These are phyloP conservation scores for Epistrophella euchroma DNA, from an alignment of 2,888 invertebrate species.

Conservation along the genomic window DNA sequence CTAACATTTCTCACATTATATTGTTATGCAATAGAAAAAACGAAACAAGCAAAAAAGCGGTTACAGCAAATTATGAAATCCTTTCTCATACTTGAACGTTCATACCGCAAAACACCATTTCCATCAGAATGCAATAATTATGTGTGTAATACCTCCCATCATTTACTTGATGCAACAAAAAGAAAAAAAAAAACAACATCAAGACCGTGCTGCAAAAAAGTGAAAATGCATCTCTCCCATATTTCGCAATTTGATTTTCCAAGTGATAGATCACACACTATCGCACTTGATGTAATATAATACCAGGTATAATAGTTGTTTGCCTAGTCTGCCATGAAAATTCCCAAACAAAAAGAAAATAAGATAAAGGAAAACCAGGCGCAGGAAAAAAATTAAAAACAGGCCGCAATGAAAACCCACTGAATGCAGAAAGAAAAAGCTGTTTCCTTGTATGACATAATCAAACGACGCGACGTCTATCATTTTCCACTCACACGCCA, in stretches of 20 bases:
- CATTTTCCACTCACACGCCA: slow-evolving; percentile 65
- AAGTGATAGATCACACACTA: slow-evolving; percentile 68
- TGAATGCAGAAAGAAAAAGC: slow-evolving; percentile 66
- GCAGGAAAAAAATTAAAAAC: slow-evolving; percentile 35
- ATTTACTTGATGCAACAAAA: slow-evolving; percentile 43
- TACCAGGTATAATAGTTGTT: slow-evolving; percentile 32
- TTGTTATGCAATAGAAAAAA: slow-evolving; percentile 43
- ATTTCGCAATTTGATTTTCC: slow-evolving; percentile 62
- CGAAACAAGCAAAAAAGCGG: slow-evolving; percentile 39
- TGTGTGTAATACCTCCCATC: slow-evolving; percentile 63
- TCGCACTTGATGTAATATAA: slow-evolving; percentile 60
- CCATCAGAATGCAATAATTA: slow-evolving; percentile 52
- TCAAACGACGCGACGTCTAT: slow-evolving; percentile 65
- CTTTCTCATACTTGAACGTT: slow-evolving; percentile 51
- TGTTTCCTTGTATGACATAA: slow-evolving; percentile 82
- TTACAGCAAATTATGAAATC: slow-evolving; percentile 59
- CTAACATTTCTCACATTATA: slow-evolving; percentile 27
- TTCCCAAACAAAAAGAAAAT: slow-evolving; percentile 44
- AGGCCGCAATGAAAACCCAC: slow-evolving; percentile 62
- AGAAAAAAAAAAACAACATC: slow-evolving; percentile 12
- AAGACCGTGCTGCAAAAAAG: slow-evolving; percentile 38
- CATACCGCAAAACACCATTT: slow-evolving; percentile 38
- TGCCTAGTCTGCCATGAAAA: slow-evolving; percentile 50
- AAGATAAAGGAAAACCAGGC: slow-evolving; percentile 9
- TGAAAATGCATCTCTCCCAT: slow-evolving; percentile 59